Percentiles rank a stretch among this genome's conserved stretches.
These are phyloP conservation scores for Campoletis sonorensis DNA, from an alignment of 1,140 invertebrate genomes.

Conservation along the genomic window DNA sequence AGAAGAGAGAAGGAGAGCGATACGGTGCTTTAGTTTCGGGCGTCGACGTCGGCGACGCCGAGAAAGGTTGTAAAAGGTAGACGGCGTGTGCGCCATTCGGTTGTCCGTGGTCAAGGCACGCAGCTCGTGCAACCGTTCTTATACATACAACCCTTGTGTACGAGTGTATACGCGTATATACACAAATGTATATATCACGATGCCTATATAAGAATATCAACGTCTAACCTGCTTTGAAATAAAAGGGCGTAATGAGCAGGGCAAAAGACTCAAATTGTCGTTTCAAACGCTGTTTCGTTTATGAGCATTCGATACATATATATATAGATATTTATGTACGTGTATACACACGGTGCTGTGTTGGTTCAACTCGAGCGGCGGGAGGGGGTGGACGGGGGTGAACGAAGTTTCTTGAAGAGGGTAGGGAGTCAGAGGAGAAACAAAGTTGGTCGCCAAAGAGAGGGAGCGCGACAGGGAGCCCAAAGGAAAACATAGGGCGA, in stretches of 20 bases:
- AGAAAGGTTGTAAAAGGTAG: conserved; percentile 52
- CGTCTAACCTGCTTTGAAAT: too few relatives aligned
- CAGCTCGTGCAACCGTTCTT: conserved; percentile 61
- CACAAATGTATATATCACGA: neutral
- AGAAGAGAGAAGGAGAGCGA: conserved; percentile 56
- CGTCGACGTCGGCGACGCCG: conserved; percentile 58
- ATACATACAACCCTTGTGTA: neutral
- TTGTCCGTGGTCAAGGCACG: conserved; percentile 75
- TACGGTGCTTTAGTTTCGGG: conserved; percentile 65
- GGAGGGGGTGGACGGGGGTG: neutral
- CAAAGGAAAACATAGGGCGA: neutral
- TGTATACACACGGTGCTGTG: neutral
- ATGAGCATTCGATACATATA: neutral
- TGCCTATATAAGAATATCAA: too few relatives aligned
- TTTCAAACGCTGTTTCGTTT: neutral
- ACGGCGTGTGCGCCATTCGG: conserved; percentile 54
- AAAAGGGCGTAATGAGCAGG: neutral
- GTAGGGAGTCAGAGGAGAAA: conserved; percentile 4
- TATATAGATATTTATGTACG: neutral
- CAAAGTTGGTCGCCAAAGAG: neutral
- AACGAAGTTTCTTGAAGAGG: conserved; percentile 8
- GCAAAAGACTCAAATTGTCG: neutral
- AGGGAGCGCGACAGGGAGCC: neutral
- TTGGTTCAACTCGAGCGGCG: neutral
- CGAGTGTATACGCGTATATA: neutral